Evolutionary conservation across 2,888 invertebrate genomes (phyloP).

Genomic region (Plutella xylostella): DNA sequence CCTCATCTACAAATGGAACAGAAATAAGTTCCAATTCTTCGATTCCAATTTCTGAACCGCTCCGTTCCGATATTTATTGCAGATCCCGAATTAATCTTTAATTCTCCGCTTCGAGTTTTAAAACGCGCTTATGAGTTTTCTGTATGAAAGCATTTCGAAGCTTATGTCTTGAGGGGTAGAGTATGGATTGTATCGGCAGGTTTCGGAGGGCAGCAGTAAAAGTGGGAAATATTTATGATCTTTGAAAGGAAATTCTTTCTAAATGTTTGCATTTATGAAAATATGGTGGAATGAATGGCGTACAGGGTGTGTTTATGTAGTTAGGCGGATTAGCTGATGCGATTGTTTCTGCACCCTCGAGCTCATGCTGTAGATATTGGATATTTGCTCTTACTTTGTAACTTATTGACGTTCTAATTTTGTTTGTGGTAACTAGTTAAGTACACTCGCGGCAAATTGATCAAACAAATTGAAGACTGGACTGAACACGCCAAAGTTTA

Average conservation of each 20-base stretch:
- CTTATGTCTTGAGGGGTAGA: constrained; percentile 22
- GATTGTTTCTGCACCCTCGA: neutral
- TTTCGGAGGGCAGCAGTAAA: constrained; percentile 44
- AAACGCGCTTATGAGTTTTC: constrained; percentile 53
- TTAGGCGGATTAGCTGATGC: too few relatives aligned
- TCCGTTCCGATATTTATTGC: constrained; percentile 65
- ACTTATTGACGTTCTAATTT: too few relatives aligned
- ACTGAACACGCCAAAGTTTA: too few relatives aligned
- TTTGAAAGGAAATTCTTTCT: constrained; percentile 66
- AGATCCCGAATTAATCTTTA: constrained; percentile 64
- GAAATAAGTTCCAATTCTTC: constrained; percentile 63
- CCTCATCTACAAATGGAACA: constrained; percentile 62
- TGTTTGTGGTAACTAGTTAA: too few relatives aligned
- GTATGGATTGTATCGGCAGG: constrained; percentile 21
- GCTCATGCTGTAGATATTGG: too few relatives aligned
- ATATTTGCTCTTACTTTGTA: too few relatives aligned
- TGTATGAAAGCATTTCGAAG: constrained; percentile 21
- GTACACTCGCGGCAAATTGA: too few relatives aligned
- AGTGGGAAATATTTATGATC: constrained; percentile 68
- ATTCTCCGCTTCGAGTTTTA: constrained; percentile 50
- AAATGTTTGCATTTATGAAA: constrained; percentile 70
- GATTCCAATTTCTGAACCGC: constrained; percentile 60
- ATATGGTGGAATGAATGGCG: constrained; percentile 62
- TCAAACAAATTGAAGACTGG: too few relatives aligned
- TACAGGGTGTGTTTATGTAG: constrained; percentile 21